A percentile compares a stretch with the other conserved stretches of the same genome.
These are phyloP conservation scores for Syngnathoides biaculeatus DNA, from an alignment of 2,113 vertebrate genomes.

Conservation along the genomic window DNA sequence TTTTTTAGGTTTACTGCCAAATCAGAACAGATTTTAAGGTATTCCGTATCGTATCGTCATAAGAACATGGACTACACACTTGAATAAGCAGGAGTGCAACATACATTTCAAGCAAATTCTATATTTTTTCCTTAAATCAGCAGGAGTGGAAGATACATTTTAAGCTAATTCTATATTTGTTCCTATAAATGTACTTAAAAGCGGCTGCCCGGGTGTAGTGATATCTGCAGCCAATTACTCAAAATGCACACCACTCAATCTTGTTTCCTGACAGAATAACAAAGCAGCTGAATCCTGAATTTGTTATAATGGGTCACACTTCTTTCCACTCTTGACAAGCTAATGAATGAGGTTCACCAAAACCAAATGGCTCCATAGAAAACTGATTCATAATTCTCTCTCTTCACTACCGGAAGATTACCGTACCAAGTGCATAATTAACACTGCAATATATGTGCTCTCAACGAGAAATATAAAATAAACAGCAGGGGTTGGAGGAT, in stretches of 20 bases:
- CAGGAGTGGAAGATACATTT: neutral
- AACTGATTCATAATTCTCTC: conserved; percentile 8
- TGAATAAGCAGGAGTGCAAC: neutral
- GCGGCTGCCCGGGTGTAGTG: conserved; percentile 7
- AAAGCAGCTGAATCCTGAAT: conserved; percentile 30
- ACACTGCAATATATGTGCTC: neutral
- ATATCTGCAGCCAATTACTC: conserved; percentile 39
- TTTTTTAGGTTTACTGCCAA: neutral
- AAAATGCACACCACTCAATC: conserved; percentile 26
- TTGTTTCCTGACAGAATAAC: conserved; percentile 32
- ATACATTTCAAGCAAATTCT: neutral
- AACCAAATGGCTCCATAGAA: conserved; percentile 38
- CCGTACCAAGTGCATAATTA: neutral
- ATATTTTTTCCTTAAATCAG: neutral
- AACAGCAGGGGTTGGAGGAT: neutral
- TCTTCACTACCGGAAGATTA: neutral
- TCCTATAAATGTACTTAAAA: conserved; percentile 26
- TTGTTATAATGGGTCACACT: conserved; percentile 42
- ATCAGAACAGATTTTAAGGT: neutral
- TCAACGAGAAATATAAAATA: neutral
- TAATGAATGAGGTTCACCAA: conserved; percentile 48
- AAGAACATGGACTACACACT: neutral
- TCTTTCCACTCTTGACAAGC: conserved; percentile 32
- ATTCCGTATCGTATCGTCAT: neutral
- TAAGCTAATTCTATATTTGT: neutral